Base-by-base conservation (phyloP, 2,797 vertebrate genomes). In the Nannoperca obscura region DNA sequence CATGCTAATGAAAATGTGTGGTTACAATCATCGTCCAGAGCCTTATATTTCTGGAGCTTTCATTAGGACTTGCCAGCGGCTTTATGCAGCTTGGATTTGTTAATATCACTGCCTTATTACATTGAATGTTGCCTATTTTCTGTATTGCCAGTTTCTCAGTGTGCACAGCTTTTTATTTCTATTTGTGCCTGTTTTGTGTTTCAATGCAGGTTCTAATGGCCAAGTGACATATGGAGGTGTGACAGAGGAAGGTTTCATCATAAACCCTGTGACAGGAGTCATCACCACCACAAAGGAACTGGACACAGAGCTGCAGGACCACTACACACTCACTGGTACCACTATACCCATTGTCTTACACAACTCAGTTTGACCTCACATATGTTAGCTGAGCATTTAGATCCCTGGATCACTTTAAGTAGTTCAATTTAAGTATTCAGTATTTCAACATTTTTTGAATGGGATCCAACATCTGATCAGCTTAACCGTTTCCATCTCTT, bases 181-280 rank as follows among this genome's bases (percentile, higher is more conserved):
- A 60, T 73, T 66, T 30, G 3, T 50, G 3, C 38, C 6, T 77
- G 32, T 62, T 11, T 61, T 75, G 47, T 87, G 24, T 79, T 68
- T 74, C 2, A 13, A 76, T 78, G 14, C 77, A 97, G 97, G 97
- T 42, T 89, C 94, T 65, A 98, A 97, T 2, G 98, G 98, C 12
- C 95, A 96, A 20, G 95, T 99, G 76, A 96, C 91, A 0, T 99
- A 98, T 0, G 97, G 97, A n/a, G 97, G 97, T 5, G 90, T 99
- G 62, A 95, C 95, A 15, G 97, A 96, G 12, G 96, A 97, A 0
- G 96, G 95, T 0, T 99, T 99, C 82, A 91, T 95, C 70, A 95
- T 99, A 77, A 94, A 99, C 86, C 96, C 97, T 0, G 91, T 95
- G 66, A 98, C 96, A 0, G 98, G 98, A 13, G 94, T 97, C 57